Evolutionary conservation across 1,140 invertebrate species (phyloP), one percentile per base, ranked within the genome.

Genomic region (Anastrepha obliqua): DNA sequence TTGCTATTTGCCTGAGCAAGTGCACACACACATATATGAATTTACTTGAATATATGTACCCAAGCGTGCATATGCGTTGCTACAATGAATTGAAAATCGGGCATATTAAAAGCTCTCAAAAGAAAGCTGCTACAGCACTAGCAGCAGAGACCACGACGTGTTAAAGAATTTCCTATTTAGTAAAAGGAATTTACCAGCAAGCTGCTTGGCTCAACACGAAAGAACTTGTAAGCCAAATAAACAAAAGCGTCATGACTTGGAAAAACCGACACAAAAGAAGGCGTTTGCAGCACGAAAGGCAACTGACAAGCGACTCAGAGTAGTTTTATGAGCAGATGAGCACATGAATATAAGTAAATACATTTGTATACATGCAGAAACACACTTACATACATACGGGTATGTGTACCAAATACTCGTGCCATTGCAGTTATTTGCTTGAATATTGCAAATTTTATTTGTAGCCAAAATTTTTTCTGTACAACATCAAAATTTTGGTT

Each of bases 401-500:
- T 8, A 55, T 55, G 51, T 55, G 11, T 42, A 11, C 64, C 64
- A 11, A 42, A 67, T 39, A 67, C 11, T 67, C 64, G 29, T 29
- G 20, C 20, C 64, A 29, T 65, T 62, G 20, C 20, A 67, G 8
- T 29, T 55, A 8, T 55, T 20, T 11, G 64, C 29, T 67, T 29
- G 29, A 67, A 67, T 67, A 9, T 67, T 67, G 64, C 64, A 29
- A 42, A 67, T 67, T 67, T 67, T 67, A 67, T 67, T 67, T 67
- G 29, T 39, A 67, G 64, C 11, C 20, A 67, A 67, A 67, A 29
- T 13, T 39, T 67, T 39, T 65, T 39, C 64, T 13, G 64, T 20
- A 67, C 64, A 67, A 67, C 64, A 67, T 67, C 20, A 67, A 67
- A 67, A 39, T 67, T 67, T 67, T 67, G 64, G 64, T 67, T 67